Percentiles rank a stretch among this genome's conserved stretches.
Evolutionary conservation across 2,888 invertebrate genomes (phyloP).

Genomic region (Buathra laborator): DNA sequence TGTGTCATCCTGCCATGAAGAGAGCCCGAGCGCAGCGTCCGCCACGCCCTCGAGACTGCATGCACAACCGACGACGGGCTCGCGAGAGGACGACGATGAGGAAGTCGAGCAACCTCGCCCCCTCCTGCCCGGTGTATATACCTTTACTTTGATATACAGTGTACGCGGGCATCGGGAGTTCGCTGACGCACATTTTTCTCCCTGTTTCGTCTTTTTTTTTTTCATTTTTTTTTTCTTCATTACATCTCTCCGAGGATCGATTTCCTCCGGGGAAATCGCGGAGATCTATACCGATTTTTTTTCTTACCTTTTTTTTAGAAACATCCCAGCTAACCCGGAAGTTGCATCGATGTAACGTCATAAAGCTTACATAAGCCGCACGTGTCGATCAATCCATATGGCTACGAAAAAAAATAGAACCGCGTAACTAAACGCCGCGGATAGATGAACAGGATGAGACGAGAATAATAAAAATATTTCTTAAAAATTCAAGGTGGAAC

Average conservation of each 20-base stretch:
- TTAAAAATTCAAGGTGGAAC: conserved; percentile 13
- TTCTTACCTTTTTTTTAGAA: conserved; percentile 15
- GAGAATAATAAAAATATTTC: not conserved
- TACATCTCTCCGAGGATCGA: conserved; percentile 64
- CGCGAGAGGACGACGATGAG: conserved; percentile 57
- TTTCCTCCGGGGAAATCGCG: conserved; percentile 75
- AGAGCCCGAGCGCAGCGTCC: conserved; percentile 51
- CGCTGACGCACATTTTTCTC: conserved; percentile 48
- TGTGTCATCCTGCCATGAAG: conserved; percentile 63
- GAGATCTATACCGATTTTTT: conserved; percentile 59
- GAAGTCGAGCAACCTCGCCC: conserved; percentile 68
- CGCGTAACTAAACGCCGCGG: conserved; percentile 51
- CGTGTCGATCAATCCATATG: conserved; percentile 60
- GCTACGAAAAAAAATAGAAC: conserved; percentile 41
- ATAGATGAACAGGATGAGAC: conserved; percentile 33
- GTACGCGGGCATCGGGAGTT: conserved; percentile 30
- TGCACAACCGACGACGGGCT: conserved; percentile 50
- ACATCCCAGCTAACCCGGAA: conserved; percentile 72
- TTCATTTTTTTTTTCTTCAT: conserved; percentile 36
- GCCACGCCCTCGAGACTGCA: conserved; percentile 57
- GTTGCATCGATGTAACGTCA: conserved; percentile 67
- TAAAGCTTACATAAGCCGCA: conserved; percentile 56
- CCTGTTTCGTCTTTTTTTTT: conserved; percentile 21
- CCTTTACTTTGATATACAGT: conserved; percentile 28
- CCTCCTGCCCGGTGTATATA: conserved; percentile 39